These are phyloP conservation scores for Dexiosoma caninum DNA, from an alignment of 2,888 invertebrate species.

Conservation along the genomic window DNA sequence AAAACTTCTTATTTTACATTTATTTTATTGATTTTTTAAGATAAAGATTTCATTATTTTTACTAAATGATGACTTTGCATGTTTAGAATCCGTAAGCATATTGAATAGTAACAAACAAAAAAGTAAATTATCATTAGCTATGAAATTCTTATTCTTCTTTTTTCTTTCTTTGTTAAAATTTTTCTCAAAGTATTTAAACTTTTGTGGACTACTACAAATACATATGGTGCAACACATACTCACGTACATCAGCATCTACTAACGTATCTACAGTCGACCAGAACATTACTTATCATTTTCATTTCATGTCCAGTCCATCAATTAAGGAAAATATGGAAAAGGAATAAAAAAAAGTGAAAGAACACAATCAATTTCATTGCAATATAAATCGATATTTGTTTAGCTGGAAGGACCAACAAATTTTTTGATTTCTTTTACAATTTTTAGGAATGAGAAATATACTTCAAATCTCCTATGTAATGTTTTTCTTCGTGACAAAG, in stretches of 20 bases:
- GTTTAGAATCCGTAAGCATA: constrained; percentile 23
- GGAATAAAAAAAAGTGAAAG: background rate
- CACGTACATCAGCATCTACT: background rate
- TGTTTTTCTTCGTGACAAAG: no score
- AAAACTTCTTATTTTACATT: constrained; percentile 17
- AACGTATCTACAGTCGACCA: background rate
- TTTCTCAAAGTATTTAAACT: constrained; percentile 24
- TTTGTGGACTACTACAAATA: constrained; percentile 49
- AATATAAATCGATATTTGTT: constrained; percentile 35
- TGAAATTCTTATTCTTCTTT: background rate
- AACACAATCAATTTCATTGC: constrained; percentile 10
- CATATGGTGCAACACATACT: background rate
- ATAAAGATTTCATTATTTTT: background rate
- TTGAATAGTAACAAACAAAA: constrained; percentile 1
- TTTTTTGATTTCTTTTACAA: no score
- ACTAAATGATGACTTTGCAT: constrained; percentile 11
- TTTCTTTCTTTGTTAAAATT: constrained; percentile 9
- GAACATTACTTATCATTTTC: constrained; percentile 41
- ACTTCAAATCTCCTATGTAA: no score
- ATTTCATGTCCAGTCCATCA: constrained; percentile 57
- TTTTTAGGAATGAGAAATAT: no score
- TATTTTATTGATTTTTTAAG: background rate
- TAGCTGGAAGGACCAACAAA: background rate
- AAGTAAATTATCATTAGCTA: background rate
- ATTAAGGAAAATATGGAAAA: constrained; percentile 30